Conservation (phyloP, 2,797 vertebrate genomes). For the Sarcoramphus papa region DNA sequence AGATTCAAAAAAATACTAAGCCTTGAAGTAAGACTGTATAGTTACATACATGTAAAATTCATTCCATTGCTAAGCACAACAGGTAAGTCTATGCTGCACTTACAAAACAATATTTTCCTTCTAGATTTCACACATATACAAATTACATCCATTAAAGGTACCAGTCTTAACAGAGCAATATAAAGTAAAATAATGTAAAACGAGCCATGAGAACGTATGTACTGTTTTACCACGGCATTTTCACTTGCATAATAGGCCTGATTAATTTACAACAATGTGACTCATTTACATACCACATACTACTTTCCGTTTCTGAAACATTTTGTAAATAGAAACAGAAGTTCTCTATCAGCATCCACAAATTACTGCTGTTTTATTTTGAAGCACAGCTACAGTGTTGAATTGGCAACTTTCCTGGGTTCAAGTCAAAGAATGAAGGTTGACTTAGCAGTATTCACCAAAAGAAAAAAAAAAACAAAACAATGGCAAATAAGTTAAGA, state of each 20-base stretch:
- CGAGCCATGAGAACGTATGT: not conserved
- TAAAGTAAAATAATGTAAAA: not conserved
- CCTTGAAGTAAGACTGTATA: not conserved
- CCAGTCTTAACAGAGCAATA: not conserved
- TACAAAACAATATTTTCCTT: not conserved
- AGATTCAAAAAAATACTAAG: not conserved
- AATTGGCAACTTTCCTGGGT: not conserved
- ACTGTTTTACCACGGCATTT: not conserved
- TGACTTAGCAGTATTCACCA: not conserved
- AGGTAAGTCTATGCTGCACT: not conserved
- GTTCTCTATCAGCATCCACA: not conserved
- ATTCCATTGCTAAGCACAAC: not conserved
- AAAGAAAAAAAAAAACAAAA: not conserved
- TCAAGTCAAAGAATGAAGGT: not conserved
- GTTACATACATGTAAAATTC: not conserved
- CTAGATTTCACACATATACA: not conserved
- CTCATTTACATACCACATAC: not conserved
- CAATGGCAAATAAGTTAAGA: not conserved
- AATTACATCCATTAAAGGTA: not conserved
- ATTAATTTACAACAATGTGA: not conserved
- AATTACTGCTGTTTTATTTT: not conserved
- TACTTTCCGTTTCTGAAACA: not conserved
- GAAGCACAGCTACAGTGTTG: not conserved
- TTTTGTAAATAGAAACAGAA: not conserved
- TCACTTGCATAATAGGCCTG: not conserved